These are phyloP conservation scores for Microtus ochrogaster DNA, from an alignment of 2,113 vertebrate genomes.

Conservation along the genomic window DNA sequence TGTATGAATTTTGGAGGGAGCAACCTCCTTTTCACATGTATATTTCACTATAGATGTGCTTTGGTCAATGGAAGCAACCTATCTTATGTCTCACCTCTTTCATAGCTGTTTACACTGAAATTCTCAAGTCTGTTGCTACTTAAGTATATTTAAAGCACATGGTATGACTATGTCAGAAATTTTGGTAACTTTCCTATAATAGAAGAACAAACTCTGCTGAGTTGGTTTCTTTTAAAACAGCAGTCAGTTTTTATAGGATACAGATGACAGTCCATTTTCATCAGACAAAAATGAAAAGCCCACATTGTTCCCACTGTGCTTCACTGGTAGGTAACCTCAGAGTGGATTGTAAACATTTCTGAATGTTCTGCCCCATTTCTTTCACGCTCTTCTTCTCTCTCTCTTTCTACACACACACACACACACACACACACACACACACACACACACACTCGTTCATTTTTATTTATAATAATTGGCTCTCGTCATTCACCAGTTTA, in stretches of 20 bases:
- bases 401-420: background rate
- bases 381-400: rapidly evolving
- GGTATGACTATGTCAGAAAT: background rate
- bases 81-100: background rate
- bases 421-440: background rate
- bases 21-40: background rate
- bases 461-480: background rate
- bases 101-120: background rate
- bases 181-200: background rate
- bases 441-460: background rate
- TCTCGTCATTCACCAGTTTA: slow-evolving; percentile 17
- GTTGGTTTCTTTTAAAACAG: slow-evolving; percentile 35
- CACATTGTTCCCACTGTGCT: background rate
- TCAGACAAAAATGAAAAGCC: background rate
- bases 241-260: background rate
- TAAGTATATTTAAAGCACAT: background rate
- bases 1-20: too few species aligned
- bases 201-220: background rate
- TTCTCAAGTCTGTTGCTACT: background rate
- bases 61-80: too few species aligned
- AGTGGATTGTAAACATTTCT: background rate
- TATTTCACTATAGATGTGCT: background rate
- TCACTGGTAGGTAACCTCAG: background rate
- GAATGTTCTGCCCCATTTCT: too few species aligned
- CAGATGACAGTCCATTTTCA: background rate